These are phyloP conservation scores for Drosophila kurseongensis DNA, from an alignment of 1,140 invertebrate genomes.

Conservation along the genomic window DNA sequence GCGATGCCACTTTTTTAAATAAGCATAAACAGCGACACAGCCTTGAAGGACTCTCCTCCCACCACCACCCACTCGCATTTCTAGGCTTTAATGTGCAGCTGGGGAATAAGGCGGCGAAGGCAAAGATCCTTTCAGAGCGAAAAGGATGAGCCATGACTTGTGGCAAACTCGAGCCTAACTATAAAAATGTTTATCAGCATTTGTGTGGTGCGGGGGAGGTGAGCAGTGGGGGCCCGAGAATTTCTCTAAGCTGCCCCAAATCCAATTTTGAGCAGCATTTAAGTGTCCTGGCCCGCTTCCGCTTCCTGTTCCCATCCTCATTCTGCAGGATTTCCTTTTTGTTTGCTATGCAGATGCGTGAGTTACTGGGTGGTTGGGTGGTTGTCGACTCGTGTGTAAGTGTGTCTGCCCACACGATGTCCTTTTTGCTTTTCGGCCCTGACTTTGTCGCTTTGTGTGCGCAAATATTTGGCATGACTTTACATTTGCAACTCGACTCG, in stretches of 20 bases:
- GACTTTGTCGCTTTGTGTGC: slow-evolving; percentile 53
- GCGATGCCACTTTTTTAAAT: slow-evolving; percentile 78
- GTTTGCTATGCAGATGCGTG: slow-evolving; percentile 57
- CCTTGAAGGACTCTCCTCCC: slow-evolving; percentile 4
- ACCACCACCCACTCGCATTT: slow-evolving; percentile 1
- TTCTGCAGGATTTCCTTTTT: slow-evolving; percentile 38
- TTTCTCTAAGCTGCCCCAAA: slow-evolving; percentile 63
- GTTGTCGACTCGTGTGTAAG: slow-evolving; percentile 4
- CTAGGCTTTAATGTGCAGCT: slow-evolving; percentile 70
- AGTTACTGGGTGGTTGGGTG: neutral
- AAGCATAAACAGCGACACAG: slow-evolving; percentile 69
- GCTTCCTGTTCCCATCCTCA: slow-evolving; percentile 21
- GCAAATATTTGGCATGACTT: slow-evolving; percentile 72
- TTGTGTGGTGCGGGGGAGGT: slow-evolving; percentile 10
- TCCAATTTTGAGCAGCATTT: slow-evolving; percentile 79
- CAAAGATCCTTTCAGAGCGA: slow-evolving; percentile 18
- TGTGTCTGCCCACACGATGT: slow-evolving; percentile 42
- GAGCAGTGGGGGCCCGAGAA: neutral
- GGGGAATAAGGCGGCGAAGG: slow-evolving; percentile 59
- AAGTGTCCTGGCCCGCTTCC: slow-evolving; percentile 61
- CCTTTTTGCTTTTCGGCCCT: slow-evolving; percentile 46
- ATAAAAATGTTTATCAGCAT: slow-evolving; percentile 75
- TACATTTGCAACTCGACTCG: slow-evolving; percentile 45
- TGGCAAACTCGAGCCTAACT: slow-evolving; percentile 66
- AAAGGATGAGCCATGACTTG: slow-evolving; percentile 75